Conservation (phyloP, 1,140 invertebrate species). For the Drosophila setifemur region DNA sequence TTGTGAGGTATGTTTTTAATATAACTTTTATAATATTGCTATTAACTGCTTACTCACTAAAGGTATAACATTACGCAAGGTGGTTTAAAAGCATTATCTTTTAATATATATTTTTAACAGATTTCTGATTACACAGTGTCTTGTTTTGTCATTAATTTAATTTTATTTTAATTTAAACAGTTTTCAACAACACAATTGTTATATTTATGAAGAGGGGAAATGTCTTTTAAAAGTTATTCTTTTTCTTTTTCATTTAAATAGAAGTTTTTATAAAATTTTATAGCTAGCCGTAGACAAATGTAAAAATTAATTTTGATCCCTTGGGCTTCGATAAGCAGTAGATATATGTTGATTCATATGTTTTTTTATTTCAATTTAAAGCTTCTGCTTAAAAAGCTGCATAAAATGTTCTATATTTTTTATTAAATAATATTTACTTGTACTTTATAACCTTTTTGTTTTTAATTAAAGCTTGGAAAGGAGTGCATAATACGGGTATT, state of each 20-base stretch:
- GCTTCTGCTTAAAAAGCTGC: background rate
- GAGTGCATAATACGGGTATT: conserved; percentile 14
- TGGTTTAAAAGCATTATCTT: conserved; percentile 5
- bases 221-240: conserved; percentile 5
- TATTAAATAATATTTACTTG: background rate
- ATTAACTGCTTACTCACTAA: conserved; percentile 1
- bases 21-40: conserved; percentile 6
- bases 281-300: conserved; percentile 11
- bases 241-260: background rate
- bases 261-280: conserved; percentile 12
- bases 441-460: background rate
- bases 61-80: background rate
- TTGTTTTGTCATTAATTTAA: too few relatives aligned
- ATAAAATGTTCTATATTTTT: background rate
- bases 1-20: conserved; percentile 9
- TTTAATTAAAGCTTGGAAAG: conserved; percentile 12
- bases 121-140: background rate
- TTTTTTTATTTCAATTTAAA: background rate
- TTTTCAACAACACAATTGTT: background rate
- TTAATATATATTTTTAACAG: background rate
- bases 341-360: conserved; percentile 9
- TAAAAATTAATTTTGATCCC: conserved; percentile 40
- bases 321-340: conserved; percentile 4
- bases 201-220: background rate
- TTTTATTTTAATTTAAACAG: too few relatives aligned